Base-by-base conservation (phyloP, 23 tunicate genomes). In the Ascidia mentula region DNA sequence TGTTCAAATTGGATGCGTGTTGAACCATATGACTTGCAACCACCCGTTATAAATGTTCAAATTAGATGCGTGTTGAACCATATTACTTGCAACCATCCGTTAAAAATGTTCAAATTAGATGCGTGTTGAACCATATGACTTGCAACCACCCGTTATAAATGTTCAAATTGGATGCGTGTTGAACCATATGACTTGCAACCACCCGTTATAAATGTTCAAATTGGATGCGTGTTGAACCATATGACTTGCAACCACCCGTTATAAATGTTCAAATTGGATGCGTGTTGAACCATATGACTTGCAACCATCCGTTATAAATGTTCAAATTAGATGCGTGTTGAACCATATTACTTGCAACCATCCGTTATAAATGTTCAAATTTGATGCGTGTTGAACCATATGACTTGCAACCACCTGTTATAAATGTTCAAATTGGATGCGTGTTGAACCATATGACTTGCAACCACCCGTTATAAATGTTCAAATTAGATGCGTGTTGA, bases 281-380 rank as follows among this genome's bases (percentile, higher is more conserved):
- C 36, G 39, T 69, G 22, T 30, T 40, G 77, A 38, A 39, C 5
- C 45, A 45, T 31, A 6, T 34, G 1, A 72, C 26, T 30, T 81
- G 85, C 46, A 69, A 81, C 77, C n/a, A n/a, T n/a, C n/a, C n/a
- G n/a, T n/a, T n/a, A n/a, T n/a, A n/a, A n/a, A n/a, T n/a, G n/a
- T n/a, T n/a, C n/a, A n/a, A n/a, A n/a, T n/a, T n/a, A 79, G 83
- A 60, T 81, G 85, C 36, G 39, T 69, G 22, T 30, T 40, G 77
- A 38, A 39, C 5, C 45, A 45, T 31, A 6, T 34, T 0, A 72
- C 26, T 30, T 81, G 85, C 46, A 69, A 81, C 77, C n/a, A n/a
- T n/a, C n/a, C n/a, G n/a, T n/a, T n/a, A n/a, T n/a, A n/a, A n/a
- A n/a, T n/a, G n/a, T n/a, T n/a, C n/a, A n/a, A n/a, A n/a, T n/a